These are phyloP conservation scores for Pseudomyrmex gracilis DNA, from an alignment of 1,140 invertebrate species.

Conservation along the genomic window DNA sequence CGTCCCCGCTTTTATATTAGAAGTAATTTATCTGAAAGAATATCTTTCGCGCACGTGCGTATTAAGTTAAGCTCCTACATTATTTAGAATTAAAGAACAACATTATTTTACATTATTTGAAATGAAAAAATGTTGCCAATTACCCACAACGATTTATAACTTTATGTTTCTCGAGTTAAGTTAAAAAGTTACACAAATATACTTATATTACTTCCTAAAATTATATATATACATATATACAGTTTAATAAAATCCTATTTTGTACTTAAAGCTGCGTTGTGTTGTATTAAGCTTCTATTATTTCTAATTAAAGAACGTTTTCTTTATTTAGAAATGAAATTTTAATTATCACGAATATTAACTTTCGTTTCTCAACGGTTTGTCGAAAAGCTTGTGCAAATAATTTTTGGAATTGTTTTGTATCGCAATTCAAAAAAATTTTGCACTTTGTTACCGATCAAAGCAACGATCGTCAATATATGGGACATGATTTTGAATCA, in stretches of 20 bases:
- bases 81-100: conserved; percentile 14
- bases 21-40: conserved; percentile 10
- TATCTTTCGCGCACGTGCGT: background rate
- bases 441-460: too few species aligned
- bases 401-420: too few species aligned
- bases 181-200: background rate
- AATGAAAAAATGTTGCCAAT: background rate
- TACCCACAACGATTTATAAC: too few species aligned
- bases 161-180: too few species aligned
- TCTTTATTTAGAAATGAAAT: too few species aligned
- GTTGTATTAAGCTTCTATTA: too few species aligned
- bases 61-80: conserved; percentile 18
- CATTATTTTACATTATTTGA: background rate
- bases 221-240: background rate
- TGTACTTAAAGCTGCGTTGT: background rate
- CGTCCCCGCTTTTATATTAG: conserved; percentile 1
- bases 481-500: background rate
- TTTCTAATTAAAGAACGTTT: too few species aligned
- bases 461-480: background rate
- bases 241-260: background rate
- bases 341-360: too few species aligned
- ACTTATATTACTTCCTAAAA: background rate
- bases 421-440: too few species aligned
- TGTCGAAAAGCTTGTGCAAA: too few species aligned
- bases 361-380: too few species aligned